Evolutionary conservation across 2,888 invertebrate genomes (phyloP).

Genomic region (Drosophila lacicola): DNA sequence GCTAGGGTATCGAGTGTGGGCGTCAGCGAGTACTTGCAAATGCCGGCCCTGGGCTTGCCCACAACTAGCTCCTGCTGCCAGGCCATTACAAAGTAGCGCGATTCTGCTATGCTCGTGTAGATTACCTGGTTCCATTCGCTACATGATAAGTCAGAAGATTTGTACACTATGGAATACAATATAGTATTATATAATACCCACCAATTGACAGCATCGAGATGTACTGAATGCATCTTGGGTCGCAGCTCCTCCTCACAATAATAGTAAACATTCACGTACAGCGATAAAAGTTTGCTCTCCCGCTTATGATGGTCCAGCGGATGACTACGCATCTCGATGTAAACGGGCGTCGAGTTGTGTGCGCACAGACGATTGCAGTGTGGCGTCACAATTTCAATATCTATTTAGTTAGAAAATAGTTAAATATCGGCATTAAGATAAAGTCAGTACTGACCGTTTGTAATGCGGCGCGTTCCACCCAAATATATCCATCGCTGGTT

Average conservation of each 20-base stretch:
- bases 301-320: conserved; percentile 78
- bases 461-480: conserved; percentile 77
- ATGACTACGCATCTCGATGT: conserved; percentile 83
- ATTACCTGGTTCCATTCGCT: conserved; percentile 77
- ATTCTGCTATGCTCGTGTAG: conserved; percentile 82
- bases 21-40: conserved; percentile 84
- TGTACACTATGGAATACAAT: background rate
- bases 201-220: conserved; percentile 83
- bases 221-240: conserved; percentile 82
- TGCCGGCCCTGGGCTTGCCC: conserved; percentile 78
- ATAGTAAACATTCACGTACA: conserved; percentile 84
- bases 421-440: background rate
- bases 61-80: conserved; percentile 82
- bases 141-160: background rate
- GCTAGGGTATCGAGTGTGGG: conserved; percentile 84
- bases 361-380: conserved; percentile 83
- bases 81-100: conserved; percentile 84
- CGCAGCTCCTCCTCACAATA: conserved; percentile 81
- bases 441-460: conserved; percentile 69
- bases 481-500: conserved; percentile 76
- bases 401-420: conserved; percentile 51
- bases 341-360: conserved; percentile 83
- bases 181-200: conserved; percentile 38
- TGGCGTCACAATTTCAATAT: conserved; percentile 80
- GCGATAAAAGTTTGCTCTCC: conserved; percentile 81